Evolutionary conservation across 2,888 invertebrate genomes (phyloP).

Genomic region (Petrolisthes cinctipes): DNA sequence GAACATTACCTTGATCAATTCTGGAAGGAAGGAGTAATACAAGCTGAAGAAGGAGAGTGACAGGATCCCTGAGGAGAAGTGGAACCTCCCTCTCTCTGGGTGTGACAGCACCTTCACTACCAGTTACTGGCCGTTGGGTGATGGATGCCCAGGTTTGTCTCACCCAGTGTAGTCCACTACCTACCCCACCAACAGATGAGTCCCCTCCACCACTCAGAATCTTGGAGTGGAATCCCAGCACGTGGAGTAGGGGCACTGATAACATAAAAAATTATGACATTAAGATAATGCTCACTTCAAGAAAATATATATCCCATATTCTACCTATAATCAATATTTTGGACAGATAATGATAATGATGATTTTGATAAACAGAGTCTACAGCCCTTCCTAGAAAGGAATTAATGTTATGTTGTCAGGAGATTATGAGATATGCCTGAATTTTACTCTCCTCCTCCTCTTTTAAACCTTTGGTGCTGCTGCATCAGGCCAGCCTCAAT

Average conservation of each 20-base stretch:
- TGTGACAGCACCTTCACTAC: slow-evolving; percentile 53
- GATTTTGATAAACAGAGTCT: too few species aligned
- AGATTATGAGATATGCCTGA: too few species aligned
- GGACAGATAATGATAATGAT: too few species aligned
- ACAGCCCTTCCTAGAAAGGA: too few species aligned
- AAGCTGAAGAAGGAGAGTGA: slow-evolving; percentile 87
- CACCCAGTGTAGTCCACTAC: slow-evolving; percentile 71
- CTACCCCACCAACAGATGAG: slow-evolving; percentile 36
- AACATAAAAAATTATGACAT: background rate
- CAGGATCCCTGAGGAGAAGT: slow-evolving; percentile 86
- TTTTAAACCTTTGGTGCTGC: too few species aligned
- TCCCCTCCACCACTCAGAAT: slow-evolving; percentile 72
- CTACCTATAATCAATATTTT: too few species aligned
- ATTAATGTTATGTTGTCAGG: too few species aligned
- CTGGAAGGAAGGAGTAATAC: slow-evolving; percentile 81
- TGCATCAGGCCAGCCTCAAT: too few species aligned
- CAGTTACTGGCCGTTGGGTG: slow-evolving; percentile 46
- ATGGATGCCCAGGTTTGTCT: slow-evolving; percentile 59
- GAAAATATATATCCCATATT: background rate
- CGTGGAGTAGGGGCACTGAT: slow-evolving; percentile 87
- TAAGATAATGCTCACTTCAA: background rate
- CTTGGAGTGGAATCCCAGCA: slow-evolving; percentile 87
- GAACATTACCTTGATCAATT: slow-evolving; percentile 49
- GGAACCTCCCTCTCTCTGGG: slow-evolving; percentile 75
- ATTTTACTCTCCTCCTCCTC: too few species aligned